A percentile compares a stretch with the other conserved stretches of the same genome.
Conservation (phyloP, 53 echinoderm and acorn worm species). For the Patiria pectinifera region DNA sequence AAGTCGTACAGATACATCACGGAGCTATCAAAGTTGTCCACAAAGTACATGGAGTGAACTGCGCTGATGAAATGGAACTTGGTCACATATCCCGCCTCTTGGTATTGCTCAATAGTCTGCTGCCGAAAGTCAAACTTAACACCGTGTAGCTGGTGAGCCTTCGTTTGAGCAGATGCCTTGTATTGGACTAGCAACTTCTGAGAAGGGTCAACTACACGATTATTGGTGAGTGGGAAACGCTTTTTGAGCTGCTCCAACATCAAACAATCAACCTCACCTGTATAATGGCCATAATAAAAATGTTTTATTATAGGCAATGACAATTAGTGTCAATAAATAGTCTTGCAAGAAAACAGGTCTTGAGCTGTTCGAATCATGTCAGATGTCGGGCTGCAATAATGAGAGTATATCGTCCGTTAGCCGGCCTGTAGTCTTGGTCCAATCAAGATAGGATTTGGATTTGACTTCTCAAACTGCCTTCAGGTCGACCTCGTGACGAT, state of each 20-base stretch:
- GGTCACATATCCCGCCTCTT: slow-evolving; percentile 21
- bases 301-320: too few relatives aligned
- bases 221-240: slow-evolving; percentile 51
- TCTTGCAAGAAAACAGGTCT: too few relatives aligned
- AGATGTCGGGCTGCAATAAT: too few relatives aligned
- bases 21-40: slow-evolving; percentile 59
- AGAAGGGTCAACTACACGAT: slow-evolving; percentile 76
- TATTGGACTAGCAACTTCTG: slow-evolving; percentile 50
- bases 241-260: slow-evolving; percentile 51
- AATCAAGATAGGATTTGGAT: too few relatives aligned
- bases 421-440: too few relatives aligned
- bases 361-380: too few relatives aligned
- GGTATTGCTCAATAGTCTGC: slow-evolving; percentile 63
- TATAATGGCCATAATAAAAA: background rate
- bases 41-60: slow-evolving; percentile 72
- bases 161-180: slow-evolving; percentile 34
- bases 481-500: too few relatives aligned
- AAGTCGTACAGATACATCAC: slow-evolving; percentile 50
- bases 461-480: too few relatives aligned
- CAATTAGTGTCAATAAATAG: too few relatives aligned
- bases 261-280: slow-evolving; percentile 68
- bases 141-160: slow-evolving; percentile 16
- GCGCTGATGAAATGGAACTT: slow-evolving; percentile 80
- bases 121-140: slow-evolving; percentile 63
- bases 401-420: too few relatives aligned